These are phyloP conservation scores for Epicauta chinensis DNA, from an alignment of 1,140 invertebrate species.

Conservation along the genomic window DNA sequence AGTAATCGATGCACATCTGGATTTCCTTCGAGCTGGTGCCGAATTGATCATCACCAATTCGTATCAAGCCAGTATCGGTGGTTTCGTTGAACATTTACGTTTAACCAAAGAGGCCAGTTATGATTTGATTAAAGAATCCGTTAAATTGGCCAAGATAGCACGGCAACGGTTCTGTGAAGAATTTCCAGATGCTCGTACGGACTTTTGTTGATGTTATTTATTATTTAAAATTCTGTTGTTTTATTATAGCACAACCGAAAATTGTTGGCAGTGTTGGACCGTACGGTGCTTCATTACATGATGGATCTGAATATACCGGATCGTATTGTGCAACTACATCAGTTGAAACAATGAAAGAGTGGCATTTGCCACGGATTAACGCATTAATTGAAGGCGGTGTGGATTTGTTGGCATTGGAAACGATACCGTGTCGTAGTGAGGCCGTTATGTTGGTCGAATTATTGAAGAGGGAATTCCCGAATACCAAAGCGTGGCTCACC, in stretches of 20 bases:
- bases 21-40: slow-evolving; percentile 73
- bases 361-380: slow-evolving; percentile 73
- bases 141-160: slow-evolving; percentile 59
- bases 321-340: slow-evolving; percentile 66
- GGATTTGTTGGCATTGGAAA: slow-evolving; percentile 82
- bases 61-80: slow-evolving; percentile 79
- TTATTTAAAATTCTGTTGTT: neutral
- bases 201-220: neutral
- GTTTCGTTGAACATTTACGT: slow-evolving; percentile 65
- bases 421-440: slow-evolving; percentile 76
- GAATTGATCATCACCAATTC: slow-evolving; percentile 81
- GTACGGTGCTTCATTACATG: slow-evolving; percentile 79
- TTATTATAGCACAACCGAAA: slow-evolving; percentile 42
- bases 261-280: slow-evolving; percentile 84
- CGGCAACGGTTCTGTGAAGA: slow-evolving; percentile 52
- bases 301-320: slow-evolving; percentile 87
- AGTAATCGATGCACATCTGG: slow-evolving; percentile 67
- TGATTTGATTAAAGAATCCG: slow-evolving; percentile 63
- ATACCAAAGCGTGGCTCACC: slow-evolving; percentile 71
- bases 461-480: slow-evolving; percentile 62
- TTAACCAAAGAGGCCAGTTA: slow-evolving; percentile 55
- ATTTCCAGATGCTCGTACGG: slow-evolving; percentile 36
- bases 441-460: slow-evolving; percentile 73
- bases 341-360: slow-evolving; percentile 61
- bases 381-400: slow-evolving; percentile 70